Evolutionary conservation across 2,888 invertebrate species (phyloP).

Genomic region (Noctua janthina): DNA sequence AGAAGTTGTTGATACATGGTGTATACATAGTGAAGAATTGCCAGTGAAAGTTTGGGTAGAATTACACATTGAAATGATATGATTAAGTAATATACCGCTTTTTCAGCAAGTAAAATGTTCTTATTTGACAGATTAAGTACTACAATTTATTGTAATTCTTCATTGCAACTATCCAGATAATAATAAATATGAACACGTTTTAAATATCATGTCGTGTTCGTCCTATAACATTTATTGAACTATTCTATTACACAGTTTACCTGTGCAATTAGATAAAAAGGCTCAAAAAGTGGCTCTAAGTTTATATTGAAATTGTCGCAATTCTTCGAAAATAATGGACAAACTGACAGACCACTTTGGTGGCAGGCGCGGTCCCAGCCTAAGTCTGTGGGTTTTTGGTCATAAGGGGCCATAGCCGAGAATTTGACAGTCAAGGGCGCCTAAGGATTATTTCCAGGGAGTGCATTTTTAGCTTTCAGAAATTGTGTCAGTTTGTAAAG

Average conservation of each 20-base stretch:
- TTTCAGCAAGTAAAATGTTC: conserved; percentile 13
- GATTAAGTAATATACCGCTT: conserved; percentile 36
- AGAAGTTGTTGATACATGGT: conserved; percentile 14
- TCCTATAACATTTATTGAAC: not conserved
- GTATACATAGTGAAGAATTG: not conserved
- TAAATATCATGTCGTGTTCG: not conserved
- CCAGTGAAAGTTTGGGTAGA: conserved; percentile 15
- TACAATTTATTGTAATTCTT: conserved; percentile 25
- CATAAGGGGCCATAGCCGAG: too few species aligned
- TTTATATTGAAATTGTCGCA: not conserved
- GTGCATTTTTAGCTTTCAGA: too few species aligned
- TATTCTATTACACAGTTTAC: conserved; percentile 2
- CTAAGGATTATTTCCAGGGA: too few species aligned
- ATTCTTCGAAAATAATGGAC: not conserved
- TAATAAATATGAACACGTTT: conserved; percentile 8
- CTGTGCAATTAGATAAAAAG: not conserved
- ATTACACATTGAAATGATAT: conserved; percentile 11
- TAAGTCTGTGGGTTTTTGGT: too few species aligned
- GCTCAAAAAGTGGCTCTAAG: not conserved
- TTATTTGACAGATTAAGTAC: conserved; percentile 39
- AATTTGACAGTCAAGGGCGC: too few species aligned
- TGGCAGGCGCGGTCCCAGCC: too few species aligned
- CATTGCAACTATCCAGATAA: conserved; percentile 8
- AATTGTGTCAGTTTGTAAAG: too few species aligned
- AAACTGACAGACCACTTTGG: not conserved